phyloP scores from a whole-genome alignment of 2,113 vertebrate genomes.

The Choloepus hoffmanni region DNA sequence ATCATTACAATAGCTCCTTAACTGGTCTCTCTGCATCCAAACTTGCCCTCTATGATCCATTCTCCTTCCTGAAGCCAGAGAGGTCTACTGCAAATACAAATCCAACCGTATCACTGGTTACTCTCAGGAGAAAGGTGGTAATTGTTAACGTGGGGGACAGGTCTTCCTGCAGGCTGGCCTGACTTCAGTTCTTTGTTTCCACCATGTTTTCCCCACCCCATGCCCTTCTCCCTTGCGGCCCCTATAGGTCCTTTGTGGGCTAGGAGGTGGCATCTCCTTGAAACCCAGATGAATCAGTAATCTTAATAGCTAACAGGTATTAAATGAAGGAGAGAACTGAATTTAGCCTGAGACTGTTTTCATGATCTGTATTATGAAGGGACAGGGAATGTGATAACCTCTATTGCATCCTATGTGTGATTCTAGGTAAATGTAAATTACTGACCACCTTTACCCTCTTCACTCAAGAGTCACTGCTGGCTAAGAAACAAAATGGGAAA shows the following conservation, averaged over 20 bases:
- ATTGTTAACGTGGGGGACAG: neutral
- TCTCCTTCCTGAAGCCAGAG: neutral
- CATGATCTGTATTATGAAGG: neutral
- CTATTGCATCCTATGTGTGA: accelerated
- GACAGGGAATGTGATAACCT: accelerated
- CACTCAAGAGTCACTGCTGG: neutral
- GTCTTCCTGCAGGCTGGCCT: neutral
- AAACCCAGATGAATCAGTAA: neutral
- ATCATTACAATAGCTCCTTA: too few species aligned
- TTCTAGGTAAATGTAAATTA: too few species aligned
- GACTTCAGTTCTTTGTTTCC: accelerated
- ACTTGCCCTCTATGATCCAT: accelerated
- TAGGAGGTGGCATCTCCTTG: neutral
- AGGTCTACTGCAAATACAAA: too few species aligned
- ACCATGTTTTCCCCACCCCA: neutral
- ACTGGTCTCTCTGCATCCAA: too few species aligned
- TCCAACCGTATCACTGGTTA: too few species aligned
- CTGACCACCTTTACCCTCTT: neutral
- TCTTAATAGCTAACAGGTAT: neutral
- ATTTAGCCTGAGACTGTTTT: neutral
- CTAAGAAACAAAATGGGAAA: neutral
- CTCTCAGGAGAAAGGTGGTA: neutral
- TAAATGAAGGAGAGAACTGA: neutral
- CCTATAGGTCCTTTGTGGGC: neutral
- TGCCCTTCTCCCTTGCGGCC: neutral